Conservation (phyloP, 2,888 invertebrate species). For the Lithophane leautieri region DNA sequence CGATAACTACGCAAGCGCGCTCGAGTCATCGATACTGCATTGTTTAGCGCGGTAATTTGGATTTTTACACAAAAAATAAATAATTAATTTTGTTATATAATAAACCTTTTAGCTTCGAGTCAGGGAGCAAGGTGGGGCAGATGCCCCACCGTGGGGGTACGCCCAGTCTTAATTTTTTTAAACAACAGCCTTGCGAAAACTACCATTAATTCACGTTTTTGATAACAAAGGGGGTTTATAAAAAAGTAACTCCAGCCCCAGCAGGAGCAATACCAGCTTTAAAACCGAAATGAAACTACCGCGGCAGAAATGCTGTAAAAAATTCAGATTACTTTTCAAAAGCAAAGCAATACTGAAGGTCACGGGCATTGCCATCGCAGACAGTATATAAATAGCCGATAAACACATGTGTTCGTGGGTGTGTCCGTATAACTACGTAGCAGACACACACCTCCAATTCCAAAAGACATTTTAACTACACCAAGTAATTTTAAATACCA, state of each 20-base stretch:
- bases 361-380: conserved; percentile 33
- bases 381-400: conserved; percentile 38
- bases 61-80: too few relatives aligned
- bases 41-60: too few relatives aligned
- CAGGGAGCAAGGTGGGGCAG: too few relatives aligned
- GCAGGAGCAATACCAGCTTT: not conserved
- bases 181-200: not conserved
- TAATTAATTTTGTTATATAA: too few relatives aligned
- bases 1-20: too few relatives aligned
- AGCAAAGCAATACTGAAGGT: conserved; percentile 13
- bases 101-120: too few relatives aligned
- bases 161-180: not conserved
- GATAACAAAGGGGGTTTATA: not conserved
- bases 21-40: too few relatives aligned
- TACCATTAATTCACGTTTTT: not conserved
- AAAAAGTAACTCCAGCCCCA: not conserved
- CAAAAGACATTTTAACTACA: not conserved
- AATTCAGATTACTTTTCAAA: not conserved
- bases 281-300: not conserved
- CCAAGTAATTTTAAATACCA: conserved; percentile 16
- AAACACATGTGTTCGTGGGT: conserved; percentile 42
- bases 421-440: conserved; percentile 30
- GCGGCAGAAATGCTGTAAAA: not conserved
- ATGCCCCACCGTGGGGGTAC: too few relatives aligned
- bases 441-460: conserved; percentile 47